phyloP scores from a whole-genome alignment of 2,888 invertebrate genomes.

The Sialis lutaria region DNA sequence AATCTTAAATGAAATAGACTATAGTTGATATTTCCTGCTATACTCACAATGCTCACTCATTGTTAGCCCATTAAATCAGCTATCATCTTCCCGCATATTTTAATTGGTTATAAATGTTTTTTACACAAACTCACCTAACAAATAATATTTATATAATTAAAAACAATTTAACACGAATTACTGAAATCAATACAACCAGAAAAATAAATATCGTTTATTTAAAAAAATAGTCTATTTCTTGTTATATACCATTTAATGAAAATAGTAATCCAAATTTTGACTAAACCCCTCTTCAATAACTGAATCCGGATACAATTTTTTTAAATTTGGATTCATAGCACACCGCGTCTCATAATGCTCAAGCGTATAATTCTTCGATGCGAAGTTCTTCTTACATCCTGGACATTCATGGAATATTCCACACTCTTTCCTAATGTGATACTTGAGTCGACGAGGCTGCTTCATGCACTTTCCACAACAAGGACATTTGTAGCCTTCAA shows the following conservation, averaged over 20 bases:
- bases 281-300: background rate
- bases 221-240: background rate
- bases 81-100: too few species aligned
- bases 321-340: background rate
- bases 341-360: background rate
- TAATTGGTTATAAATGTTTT: too few species aligned
- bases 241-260: background rate
- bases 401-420: conserved; percentile 3
- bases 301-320: background rate
- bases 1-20: too few species aligned
- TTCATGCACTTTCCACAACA: conserved; percentile 1
- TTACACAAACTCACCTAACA: too few species aligned
- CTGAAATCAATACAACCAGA: background rate
- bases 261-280: background rate
- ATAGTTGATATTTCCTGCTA: too few species aligned
- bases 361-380: conserved; percentile 1
- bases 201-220: background rate
- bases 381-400: conserved; percentile 1
- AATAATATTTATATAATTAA: too few species aligned
- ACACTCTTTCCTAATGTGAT: conserved; percentile 3
- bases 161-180: too few species aligned
- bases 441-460: background rate
- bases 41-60: too few species aligned
- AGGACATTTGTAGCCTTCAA: conserved; percentile 1
- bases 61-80: too few species aligned